Evolutionary conservation across 2,797 vertebrate genomes (phyloP).

Genomic region (Mus minutoides): DNA sequence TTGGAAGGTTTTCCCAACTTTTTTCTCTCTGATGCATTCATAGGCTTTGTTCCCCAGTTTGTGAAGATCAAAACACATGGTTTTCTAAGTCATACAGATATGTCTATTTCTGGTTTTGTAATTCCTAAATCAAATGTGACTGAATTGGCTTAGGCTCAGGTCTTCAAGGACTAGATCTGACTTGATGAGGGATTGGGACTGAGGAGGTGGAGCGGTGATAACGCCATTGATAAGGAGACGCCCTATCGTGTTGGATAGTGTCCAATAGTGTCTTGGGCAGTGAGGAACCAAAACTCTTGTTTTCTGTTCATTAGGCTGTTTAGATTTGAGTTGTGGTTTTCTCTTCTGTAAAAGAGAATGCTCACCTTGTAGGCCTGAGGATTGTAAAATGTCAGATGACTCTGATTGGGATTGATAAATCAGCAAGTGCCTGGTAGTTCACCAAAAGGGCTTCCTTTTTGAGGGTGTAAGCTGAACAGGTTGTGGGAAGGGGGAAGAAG

Average conservation of each 20-base stretch:
- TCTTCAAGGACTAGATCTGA: conserved; percentile 32
- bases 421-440: not conserved
- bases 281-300: not conserved
- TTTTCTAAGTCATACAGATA: not conserved
- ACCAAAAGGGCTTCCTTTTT: too few relatives aligned
- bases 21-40: not conserved
- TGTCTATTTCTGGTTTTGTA: conserved; percentile 45
- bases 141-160: conserved; percentile 17
- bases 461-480: not conserved
- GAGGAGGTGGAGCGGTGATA: not conserved
- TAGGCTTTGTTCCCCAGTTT: not conserved
- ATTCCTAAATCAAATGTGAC: conserved; percentile 31
- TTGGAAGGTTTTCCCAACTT: conserved; percentile 53
- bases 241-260: not conserved
- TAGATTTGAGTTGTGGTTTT: not conserved
- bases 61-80: conserved; percentile 32
- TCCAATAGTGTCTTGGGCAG: not conserved
- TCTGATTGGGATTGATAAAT: not conserved
- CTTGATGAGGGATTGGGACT: not conserved
- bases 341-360: not conserved
- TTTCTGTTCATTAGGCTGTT: not conserved
- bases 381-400: not conserved
- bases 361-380: not conserved
- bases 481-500: too few relatives aligned
- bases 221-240: not conserved